Percentiles rank a stretch among this genome's conserved stretches.
Evolutionary conservation across 2,113 vertebrate species (phyloP).

Genomic region (Rhabdomys dilectus): DNA sequence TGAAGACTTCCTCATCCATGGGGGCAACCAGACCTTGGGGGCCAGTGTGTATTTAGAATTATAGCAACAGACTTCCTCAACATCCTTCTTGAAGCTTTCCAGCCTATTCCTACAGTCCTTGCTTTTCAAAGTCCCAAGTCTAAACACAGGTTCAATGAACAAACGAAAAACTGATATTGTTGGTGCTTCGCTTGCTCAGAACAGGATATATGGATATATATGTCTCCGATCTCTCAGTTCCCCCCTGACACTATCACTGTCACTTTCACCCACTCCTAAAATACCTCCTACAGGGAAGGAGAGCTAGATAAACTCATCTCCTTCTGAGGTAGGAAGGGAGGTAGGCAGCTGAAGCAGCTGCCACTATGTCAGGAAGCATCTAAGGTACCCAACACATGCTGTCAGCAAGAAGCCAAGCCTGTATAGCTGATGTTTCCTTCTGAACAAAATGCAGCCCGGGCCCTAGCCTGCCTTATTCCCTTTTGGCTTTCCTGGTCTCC

Average conservation of each 20-base stretch:
- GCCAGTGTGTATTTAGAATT: too few relatives aligned
- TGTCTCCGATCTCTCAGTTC: neutral
- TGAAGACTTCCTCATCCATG: too few relatives aligned
- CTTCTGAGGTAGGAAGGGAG: neutral
- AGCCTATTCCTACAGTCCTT: neutral
- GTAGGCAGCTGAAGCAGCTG: neutral
- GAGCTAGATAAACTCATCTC: neutral
- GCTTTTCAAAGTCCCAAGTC: neutral
- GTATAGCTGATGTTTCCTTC: neutral
- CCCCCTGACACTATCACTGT: neutral
- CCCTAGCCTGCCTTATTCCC: neutral
- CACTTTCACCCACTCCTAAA: neutral
- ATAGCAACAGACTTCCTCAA: too few relatives aligned
- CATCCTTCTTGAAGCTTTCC: conserved; percentile 17
- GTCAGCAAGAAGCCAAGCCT: neutral
- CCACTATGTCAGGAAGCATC: neutral
- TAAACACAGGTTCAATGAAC: neutral
- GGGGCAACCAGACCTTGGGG: too few relatives aligned
- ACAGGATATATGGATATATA: neutral
- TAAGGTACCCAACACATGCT: neutral
- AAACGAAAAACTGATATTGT: neutral
- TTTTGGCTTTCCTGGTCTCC: neutral
- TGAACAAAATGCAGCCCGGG: conserved; percentile 1
- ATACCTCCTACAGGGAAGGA: neutral
- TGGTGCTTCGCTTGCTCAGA: neutral